Conservation (phyloP, 2,113 vertebrate species). For the Morphnarchus princeps region DNA sequence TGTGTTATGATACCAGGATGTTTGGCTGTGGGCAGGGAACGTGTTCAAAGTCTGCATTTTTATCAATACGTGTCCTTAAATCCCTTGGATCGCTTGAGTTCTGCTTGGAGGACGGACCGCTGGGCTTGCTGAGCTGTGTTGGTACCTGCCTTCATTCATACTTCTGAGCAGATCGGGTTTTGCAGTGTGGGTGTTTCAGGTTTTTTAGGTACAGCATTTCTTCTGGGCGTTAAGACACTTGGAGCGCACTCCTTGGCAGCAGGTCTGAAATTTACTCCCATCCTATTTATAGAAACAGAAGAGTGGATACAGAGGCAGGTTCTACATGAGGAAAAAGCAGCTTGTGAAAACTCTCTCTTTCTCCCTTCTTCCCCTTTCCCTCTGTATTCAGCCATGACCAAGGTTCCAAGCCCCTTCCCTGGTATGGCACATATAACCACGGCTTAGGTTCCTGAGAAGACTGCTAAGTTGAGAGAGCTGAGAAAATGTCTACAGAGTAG, state of each 20-base stretch:
- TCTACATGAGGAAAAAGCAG: background rate
- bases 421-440: background rate
- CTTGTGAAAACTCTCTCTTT: background rate
- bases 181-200: background rate
- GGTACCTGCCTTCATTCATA: background rate
- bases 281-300: background rate
- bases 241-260: background rate
- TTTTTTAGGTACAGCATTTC: background rate
- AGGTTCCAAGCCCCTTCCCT: background rate
- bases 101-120: background rate
- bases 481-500: background rate
- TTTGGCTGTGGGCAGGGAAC: background rate
- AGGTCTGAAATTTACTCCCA: background rate
- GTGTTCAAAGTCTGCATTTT: background rate
- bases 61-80: background rate
- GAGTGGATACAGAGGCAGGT: background rate
- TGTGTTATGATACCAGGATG: background rate
- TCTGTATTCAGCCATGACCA: background rate
- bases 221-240: background rate
- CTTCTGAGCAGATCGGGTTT: background rate
- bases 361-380: background rate
- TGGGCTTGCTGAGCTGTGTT: background rate
- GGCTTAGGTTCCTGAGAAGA: background rate
- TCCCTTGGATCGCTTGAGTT: background rate
- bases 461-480: background rate